Evolutionary conservation across 2,113 vertebrate species (phyloP), one percentile per base, ranked within the genome.

Genomic region (Catharus minimus): DNA sequence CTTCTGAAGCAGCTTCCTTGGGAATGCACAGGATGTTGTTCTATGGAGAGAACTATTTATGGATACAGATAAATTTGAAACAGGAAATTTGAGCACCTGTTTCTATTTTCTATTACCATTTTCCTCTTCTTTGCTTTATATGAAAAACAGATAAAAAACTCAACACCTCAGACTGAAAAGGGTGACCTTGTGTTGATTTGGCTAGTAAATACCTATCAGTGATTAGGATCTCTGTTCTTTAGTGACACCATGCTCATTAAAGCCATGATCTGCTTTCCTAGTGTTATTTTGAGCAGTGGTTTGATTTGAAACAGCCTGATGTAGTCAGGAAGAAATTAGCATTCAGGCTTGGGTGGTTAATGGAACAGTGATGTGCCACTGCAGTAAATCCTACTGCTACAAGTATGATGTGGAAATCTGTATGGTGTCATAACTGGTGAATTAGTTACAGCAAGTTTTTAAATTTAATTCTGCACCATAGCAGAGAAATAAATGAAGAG

Each of bases 11-110:
- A 82, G 32, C 44, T 90, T 92, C 67, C 84, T 79, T 90, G 46
- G 78, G 39, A 89, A 92, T 49, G 36, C 22, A 32, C 88, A 90
- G 90, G 92, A 95, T 95, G 74, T 94, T 93, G 62, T 56, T 93
- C 65, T 66, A 23, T 76, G 61, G 67, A 39, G 30, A 79, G 55
- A 82, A 17, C 79, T 95, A 90, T 84, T 89, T 3, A 0, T 92
- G 81, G 83, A 66, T 69, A 52, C 39, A 66, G 86, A 93, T 87
- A 32, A 4, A 30, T 73, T 93, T 89, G 85, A 89, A 85, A 85
- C 3, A 11, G 90, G 90, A 95, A 94, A 32, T 69, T 86, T 62
- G 33, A 86, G 41, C 43, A 64, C 50, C 32, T 1, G 1, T 52
- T 89, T 76, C 23, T 62, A 33, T 80, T 90, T 80, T 85, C 41